Evolutionary conservation across 2,113 vertebrate genomes (phyloP).

Genomic region (Brachypodius melanocephalos): DNA sequence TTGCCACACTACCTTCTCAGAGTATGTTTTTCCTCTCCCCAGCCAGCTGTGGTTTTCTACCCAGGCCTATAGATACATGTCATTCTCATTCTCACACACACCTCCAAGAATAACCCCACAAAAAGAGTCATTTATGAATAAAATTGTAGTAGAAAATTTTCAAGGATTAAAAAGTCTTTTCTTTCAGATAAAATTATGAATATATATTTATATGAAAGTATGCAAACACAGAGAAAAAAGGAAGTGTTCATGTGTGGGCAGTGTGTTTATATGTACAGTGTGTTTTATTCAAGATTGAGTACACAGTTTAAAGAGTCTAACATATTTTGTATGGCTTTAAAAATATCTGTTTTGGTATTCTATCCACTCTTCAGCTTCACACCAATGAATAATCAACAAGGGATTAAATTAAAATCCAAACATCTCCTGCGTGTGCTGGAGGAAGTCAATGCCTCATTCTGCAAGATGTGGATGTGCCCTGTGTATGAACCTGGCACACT

Average conservation of each 20-base stretch:
- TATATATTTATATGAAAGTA: background rate
- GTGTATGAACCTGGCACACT: background rate
- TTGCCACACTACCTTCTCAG: background rate
- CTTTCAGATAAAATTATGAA: background rate
- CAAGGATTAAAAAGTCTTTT: background rate
- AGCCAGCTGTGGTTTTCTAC: background rate
- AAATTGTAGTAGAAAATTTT: background rate
- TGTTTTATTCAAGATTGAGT: background rate
- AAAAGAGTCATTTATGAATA: background rate
- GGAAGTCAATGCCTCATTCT: background rate
- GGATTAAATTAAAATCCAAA: conserved; percentile 47
- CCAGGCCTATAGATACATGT: background rate
- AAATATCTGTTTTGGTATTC: conserved; percentile 18
- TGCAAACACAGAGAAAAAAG: background rate
- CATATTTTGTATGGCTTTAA: background rate
- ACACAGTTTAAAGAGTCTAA: background rate
- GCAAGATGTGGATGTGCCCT: conserved; percentile 15
- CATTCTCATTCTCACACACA: background rate
- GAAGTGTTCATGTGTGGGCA: background rate
- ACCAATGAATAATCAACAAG: conserved; percentile 24
- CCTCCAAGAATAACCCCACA: background rate
- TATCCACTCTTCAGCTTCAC: background rate
- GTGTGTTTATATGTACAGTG: background rate
- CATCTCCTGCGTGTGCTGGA: background rate
- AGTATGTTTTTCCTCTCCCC: background rate